These are phyloP conservation scores for Peucedramus taeniatus DNA, from an alignment of 2,113 vertebrate species.

Conservation along the genomic window DNA sequence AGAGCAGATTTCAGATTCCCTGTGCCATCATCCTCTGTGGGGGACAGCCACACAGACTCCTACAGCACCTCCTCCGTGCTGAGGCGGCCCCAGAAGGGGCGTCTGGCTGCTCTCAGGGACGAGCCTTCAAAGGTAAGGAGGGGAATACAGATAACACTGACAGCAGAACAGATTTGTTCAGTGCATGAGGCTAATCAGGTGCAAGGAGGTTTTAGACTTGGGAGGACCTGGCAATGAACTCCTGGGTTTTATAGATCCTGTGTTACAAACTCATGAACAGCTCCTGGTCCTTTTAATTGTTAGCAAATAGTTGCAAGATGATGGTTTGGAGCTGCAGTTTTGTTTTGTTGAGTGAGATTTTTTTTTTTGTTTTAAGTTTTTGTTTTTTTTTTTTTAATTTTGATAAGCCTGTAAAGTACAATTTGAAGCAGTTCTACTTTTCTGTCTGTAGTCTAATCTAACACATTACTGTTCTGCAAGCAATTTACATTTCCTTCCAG, in stretches of 20 bases:
- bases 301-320: neutral
- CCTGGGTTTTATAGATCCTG: neutral
- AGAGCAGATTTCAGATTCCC: slow-evolving; percentile 91
- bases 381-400: neutral
- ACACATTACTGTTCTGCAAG: neutral
- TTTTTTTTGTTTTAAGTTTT: neutral
- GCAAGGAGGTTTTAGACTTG: neutral
- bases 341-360: neutral
- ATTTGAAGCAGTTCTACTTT: neutral
- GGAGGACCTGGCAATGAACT: neutral
- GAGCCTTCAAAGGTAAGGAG: slow-evolving; percentile 90
- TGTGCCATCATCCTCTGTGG: slow-evolving; percentile 76
- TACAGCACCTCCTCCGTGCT: slow-evolving; percentile 81
- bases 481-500: neutral
- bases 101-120: slow-evolving; percentile 87
- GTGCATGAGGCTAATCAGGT: neutral
- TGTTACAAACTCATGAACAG: neutral
- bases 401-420: neutral
- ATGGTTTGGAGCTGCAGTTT: neutral
- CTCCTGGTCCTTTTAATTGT: neutral
- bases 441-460: neutral
- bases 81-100: slow-evolving; percentile 89
- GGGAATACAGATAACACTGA: neutral
- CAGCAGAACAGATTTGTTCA: neutral
- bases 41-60: slow-evolving; percentile 82